Base-by-base conservation (phyloP, 2,797 vertebrate species). In the Lycodopsis pacificus region DNA sequence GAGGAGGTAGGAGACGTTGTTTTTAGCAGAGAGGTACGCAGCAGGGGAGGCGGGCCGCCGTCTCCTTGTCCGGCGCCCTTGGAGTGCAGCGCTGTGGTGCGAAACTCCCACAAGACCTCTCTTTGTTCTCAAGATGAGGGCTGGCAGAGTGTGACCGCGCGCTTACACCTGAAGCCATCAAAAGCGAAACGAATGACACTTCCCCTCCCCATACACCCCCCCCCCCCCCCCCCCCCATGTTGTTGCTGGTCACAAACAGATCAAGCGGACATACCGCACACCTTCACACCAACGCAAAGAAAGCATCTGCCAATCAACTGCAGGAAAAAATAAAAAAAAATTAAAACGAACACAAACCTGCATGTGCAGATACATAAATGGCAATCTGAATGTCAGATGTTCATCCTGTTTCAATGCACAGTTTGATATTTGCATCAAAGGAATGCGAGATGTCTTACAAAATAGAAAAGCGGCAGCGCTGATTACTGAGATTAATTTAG, bases 61-160 rank as follows among this genome's bases (percentile, higher is more conserved):
- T 87, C 79, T 91, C 84, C 83, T 92, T 90, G 91, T 91, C 88
- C 82, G 57, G 79, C 91, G 89, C 84, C 91, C 92, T 94, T 93
- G 88, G 86, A 90, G 77, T 79, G 78, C 72, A 82, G 88, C 85
- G 91, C 84, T 85, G 72, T 69, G 82, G 79, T 71, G 81, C 86
- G 79, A 93, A 34, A 88, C 90, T 90, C 91, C 94, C 85, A 82
- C 44, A 84, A 91, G 89, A 89, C 90, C 82, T 81, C 64, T 77
- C 87, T 91, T 93, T 94, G 88, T 93, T 92, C 89, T 91, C 79
- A 36, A 86, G 77, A 89, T 87, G 81, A 88, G 76, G 76, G 64
- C 79, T 65, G 80, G 80, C 78, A 82, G 86, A 89, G 79, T 87
- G 89, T 75, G 79, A 88, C 84, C 42, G 1, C 75, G 79, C 84